Percentiles rank a stretch among this genome's conserved stretches.
Evolutionary conservation across 1,140 invertebrate species (phyloP).

Genomic region (Adoxophyes honmai): DNA sequence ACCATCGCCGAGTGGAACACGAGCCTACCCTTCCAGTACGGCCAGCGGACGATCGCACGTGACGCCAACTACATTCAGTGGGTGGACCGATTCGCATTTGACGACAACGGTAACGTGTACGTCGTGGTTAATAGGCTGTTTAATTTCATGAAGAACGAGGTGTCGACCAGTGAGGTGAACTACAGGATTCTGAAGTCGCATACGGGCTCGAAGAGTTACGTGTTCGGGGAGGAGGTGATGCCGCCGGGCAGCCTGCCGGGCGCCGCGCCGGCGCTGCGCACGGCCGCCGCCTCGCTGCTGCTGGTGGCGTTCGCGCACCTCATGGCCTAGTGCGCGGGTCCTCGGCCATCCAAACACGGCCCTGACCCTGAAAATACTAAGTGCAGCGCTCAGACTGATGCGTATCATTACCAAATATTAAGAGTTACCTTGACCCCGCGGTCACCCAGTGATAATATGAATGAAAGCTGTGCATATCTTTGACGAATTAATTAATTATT

Average conservation of each 20-base stretch:
- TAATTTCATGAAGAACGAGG: constrained; percentile 78
- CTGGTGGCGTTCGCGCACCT: constrained; percentile 49
- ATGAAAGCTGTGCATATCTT: constrained; percentile 58
- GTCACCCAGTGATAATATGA: constrained; percentile 67
- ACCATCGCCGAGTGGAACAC: constrained; percentile 83
- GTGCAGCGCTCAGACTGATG: constrained; percentile 48
- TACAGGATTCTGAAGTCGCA: constrained; percentile 79
- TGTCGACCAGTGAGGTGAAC: constrained; percentile 77
- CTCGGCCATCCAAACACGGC: constrained; percentile 19
- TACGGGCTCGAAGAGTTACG: constrained; percentile 80
- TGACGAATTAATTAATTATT: constrained; percentile 28
- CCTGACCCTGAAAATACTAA: constrained; percentile 34
- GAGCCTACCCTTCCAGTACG: constrained; percentile 62
- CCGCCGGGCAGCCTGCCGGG: constrained; percentile 24
- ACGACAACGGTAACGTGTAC: constrained; percentile 80
- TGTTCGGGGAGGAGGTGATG: constrained; percentile 72
- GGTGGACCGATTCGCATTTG: constrained; percentile 84
- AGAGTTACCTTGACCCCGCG: constrained; percentile 68
- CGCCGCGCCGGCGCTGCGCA: constrained; percentile 35
- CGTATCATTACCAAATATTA: constrained; percentile 71
- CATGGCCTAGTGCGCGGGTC: constrained; percentile 46
- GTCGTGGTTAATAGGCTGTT: constrained; percentile 82
- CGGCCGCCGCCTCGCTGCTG: constrained; percentile 42
- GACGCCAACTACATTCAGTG: constrained; percentile 83
- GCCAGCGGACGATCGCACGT: constrained; percentile 80